Base-by-base conservation (phyloP, 2,888 invertebrate genomes). In the Lysandra bellargus region DNA sequence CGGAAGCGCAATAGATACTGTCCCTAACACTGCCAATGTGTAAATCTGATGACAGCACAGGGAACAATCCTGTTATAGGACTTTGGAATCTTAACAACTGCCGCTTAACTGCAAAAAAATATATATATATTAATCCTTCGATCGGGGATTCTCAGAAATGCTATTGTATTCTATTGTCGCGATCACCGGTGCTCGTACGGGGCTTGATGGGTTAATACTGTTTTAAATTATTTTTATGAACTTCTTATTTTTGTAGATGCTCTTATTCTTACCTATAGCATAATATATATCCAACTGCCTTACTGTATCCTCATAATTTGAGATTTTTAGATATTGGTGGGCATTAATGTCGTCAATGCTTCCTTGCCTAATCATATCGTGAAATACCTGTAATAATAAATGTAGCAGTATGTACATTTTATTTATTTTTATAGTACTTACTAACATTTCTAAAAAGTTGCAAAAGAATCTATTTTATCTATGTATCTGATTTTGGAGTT, bases 1-100 rank as follows among this genome's bases (percentile, higher is more conserved):
- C 98, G 81, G 98, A 97, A 37, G 99, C 99, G 95, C 99, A 99
- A 89, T 99, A 99, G 84, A 99, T 97, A 91, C 99, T 99, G 87
- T 99, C 99, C 78, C 99, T 96, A 72, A 99, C 97, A 88, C 98
- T 99, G 6, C 97, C 98, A 80, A 97, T 96, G 86, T 96, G 95
- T 80, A 96, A 96, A 86, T 98, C 98, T 79, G 96, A 96, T 79
- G 98, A 97, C 87, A 97, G 89, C 84, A 97, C 97, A 2, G 99
- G 99, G 90, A 99, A 99, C 37, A 99, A 90, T 0, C 99, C 99
- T 69, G 98, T 98, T 79, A 98, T 98, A 76, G 98, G 97, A 89
- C 98, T 98, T 94, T 99, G 99, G 89, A 97, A 98, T 79, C 97
- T 96, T 73, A 99, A 91, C 79, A 99, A 93, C 90, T 99, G 99